A percentile compares a stretch with the other conserved stretches of the same genome.
Evolutionary conservation across 2,113 vertebrate species (phyloP).

Genomic region (Oryzias celebensis): DNA sequence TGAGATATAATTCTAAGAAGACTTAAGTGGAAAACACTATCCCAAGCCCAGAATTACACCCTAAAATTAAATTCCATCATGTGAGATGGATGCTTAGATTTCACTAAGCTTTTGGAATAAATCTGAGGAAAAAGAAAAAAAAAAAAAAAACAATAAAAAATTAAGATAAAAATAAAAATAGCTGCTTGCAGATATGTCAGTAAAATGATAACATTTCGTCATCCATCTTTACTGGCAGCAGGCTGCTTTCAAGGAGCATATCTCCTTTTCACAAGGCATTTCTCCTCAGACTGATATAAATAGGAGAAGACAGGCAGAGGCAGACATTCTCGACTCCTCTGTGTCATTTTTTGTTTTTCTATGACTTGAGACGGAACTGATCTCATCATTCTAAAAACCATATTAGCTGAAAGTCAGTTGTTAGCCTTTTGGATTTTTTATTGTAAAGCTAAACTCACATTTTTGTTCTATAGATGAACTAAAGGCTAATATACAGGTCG

Average conservation of each 20-base stretch:
- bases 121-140: slow-evolving; percentile 6
- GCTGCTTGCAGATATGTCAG: slow-evolving; percentile 51
- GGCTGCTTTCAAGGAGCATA: slow-evolving; percentile 22
- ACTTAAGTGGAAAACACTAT: slow-evolving; percentile 43
- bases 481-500: slow-evolving; percentile 19
- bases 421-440: slow-evolving; percentile 22
- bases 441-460: slow-evolving; percentile 10
- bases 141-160: slow-evolving; percentile 1
- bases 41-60: slow-evolving; percentile 46
- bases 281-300: slow-evolving; percentile 48
- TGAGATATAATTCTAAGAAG: slow-evolving; percentile 43
- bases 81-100: slow-evolving; percentile 46
- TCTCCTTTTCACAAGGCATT: slow-evolving; percentile 52
- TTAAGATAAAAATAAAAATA: slow-evolving; percentile 44
- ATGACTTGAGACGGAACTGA: slow-evolving; percentile 38
- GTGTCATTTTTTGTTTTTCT: slow-evolving; percentile 44
- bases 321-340: slow-evolving; percentile 38
- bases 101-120: slow-evolving; percentile 56
- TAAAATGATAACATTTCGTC: slow-evolving; percentile 54
- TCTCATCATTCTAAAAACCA: slow-evolving; percentile 34
- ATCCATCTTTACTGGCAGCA: slow-evolving; percentile 60
- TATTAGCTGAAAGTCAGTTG: slow-evolving; percentile 28
- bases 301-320: slow-evolving; percentile 40
- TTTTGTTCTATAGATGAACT: slow-evolving; percentile 26
- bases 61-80: slow-evolving; percentile 38